Base-by-base conservation (phyloP, 2,113 vertebrate genomes). In the Turdus rufiventris region DNA sequence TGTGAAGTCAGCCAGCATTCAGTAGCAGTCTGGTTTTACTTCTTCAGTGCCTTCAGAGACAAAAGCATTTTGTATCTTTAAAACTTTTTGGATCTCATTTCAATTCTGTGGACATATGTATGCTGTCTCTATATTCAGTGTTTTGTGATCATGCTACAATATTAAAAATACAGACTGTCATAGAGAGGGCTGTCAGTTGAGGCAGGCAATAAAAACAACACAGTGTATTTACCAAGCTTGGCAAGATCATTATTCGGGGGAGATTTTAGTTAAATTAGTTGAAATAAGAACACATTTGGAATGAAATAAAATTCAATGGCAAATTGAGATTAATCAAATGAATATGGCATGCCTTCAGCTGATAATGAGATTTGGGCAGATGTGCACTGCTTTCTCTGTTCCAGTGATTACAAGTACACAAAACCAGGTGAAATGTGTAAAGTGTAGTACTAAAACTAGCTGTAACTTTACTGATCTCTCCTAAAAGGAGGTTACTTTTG, bases 321-420 rank as follows among this genome's bases (percentile, higher is more conserved):
- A 93, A 61, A 73, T 85, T 85, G 61, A 91, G 67, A 88, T 88
- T 56, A 87, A 93, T 65, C 50, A 73, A 74, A 81, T 56, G 17
- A 58, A 24, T 56, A 40, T 71, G 68, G 54, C 14, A 36, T 40
- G 19, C 26, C 72, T 58, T 88, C 57, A 54, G 7, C 21, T 78
- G 73, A 67, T 86, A 77, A 88, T 50, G n/a, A 83, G 28, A 5
- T 89, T 89, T 87, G 51, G 65, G 45, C n/a, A 87, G 70, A 72
- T 0, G 0, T 56, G 53, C 43, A 63, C 15, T 42, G 8, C 63
- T 72, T 84, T 71, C 63, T 77, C 28, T 93, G n/a, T 94, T 87
- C 53, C n/a, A 42, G 16, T 26, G 21, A 47, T 66, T 72, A 34
- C 56, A 89, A 53, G 25, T 34, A 82, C 18, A 57, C 5, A 5